These are phyloP conservation scores for Apogon talboti DNA, from an alignment of 2,797 vertebrate genomes.

Conservation along the genomic window DNA sequence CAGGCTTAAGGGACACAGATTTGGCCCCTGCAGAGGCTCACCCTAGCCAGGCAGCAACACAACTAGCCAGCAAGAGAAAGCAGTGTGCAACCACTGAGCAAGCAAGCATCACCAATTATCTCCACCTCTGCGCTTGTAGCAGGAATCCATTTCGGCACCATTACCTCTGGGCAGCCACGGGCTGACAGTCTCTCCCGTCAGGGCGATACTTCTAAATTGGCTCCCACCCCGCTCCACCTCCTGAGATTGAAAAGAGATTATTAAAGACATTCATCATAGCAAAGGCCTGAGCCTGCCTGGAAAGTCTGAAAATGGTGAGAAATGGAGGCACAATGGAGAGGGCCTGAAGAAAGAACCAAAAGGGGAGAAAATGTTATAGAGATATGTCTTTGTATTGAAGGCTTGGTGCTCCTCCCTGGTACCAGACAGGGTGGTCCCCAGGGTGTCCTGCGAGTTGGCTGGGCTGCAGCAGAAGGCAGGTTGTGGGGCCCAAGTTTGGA, in stretches of 20 bases:
- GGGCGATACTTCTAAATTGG: constrained; percentile 79
- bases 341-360: constrained; percentile 34
- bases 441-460: constrained; percentile 42
- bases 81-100: constrained; percentile 62
- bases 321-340: constrained; percentile 40
- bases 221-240: constrained; percentile 73
- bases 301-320: constrained; percentile 64
- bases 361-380: constrained; percentile 34
- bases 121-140: constrained; percentile 71
- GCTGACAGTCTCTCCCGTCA: constrained; percentile 74
- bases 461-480: constrained; percentile 51
- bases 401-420: constrained; percentile 31
- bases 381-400: constrained; percentile 41
- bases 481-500: constrained; percentile 47
- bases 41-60: constrained; percentile 36
- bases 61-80: constrained; percentile 39
- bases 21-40: constrained; percentile 48
- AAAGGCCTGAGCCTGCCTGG: constrained; percentile 53
- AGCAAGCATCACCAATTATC: constrained; percentile 78
- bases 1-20: constrained; percentile 37
- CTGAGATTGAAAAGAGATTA: constrained; percentile 81
- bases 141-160: constrained; percentile 78
- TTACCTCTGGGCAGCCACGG: constrained; percentile 67
- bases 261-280: constrained; percentile 81
- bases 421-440: constrained; percentile 59